phyloP scores from a whole-genome alignment of 2,888 invertebrate genomes.

The Scrobipalpa costella region DNA sequence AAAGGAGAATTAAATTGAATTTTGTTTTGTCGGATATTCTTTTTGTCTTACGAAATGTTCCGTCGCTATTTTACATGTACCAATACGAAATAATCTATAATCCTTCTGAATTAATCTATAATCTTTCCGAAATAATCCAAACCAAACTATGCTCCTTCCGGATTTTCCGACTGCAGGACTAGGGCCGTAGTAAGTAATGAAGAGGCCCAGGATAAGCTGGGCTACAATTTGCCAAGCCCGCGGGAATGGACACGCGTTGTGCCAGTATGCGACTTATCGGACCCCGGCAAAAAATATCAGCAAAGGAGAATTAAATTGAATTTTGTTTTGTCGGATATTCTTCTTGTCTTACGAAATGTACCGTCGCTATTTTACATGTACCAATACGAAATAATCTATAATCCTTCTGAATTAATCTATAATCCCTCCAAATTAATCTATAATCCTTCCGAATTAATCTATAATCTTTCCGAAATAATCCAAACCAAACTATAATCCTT shows the following conservation, averaged over 20 bases:
- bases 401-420: neutral
- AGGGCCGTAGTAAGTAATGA: constrained; percentile 40
- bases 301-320: neutral
- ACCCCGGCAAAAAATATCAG: constrained; percentile 6
- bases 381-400: too few species aligned
- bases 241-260: constrained; percentile 40
- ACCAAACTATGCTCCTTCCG: too few species aligned
- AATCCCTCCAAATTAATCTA: too few species aligned
- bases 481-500: too few species aligned
- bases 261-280: constrained; percentile 33
- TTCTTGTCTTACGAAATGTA: neutral
- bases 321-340: neutral
- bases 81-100: too few species aligned
- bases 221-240: constrained; percentile 65
- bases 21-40: neutral
- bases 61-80: too few species aligned
- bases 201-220: constrained; percentile 58
- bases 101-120: too few species aligned
- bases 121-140: too few species aligned
- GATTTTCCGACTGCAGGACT: neutral
- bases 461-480: too few species aligned
- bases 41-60: neutral
- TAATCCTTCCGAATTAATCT: too few species aligned
- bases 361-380: too few species aligned
- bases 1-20: neutral